Base-by-base conservation (phyloP, 2,797 vertebrate genomes). In the Pempheris klunzingeri region DNA sequence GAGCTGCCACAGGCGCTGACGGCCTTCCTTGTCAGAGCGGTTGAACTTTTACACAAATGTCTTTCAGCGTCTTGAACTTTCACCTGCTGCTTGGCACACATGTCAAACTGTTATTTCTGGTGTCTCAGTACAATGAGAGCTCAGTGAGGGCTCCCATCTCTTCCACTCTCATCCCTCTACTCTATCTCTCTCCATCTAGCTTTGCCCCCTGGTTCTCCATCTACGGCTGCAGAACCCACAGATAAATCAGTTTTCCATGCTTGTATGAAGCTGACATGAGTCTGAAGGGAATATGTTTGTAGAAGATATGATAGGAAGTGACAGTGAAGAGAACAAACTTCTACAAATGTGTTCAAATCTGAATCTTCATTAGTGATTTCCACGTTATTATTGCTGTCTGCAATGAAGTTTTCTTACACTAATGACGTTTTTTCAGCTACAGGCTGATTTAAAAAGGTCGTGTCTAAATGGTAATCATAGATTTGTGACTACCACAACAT, bases 1-100 rank as follows among this genome's bases (percentile, higher is more conserved):
- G 38, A 55, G 66, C 20, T 6, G 60, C 28, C 70, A 47, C 46
- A 53, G 28, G 28, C 52, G 49, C 53, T 73, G 60, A 82, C 77
- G 62, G 61, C 43, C 53, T 15, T 74, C 36, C 60, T 58, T n/a
- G 61, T 86, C 74, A 17, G 34, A 63, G 17, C 82, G 52, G 64
- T 90, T 88, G 86, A 90, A 88, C 91, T 80, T 83, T 83, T 24
- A 46, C 77, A 66, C 24, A 73, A 52, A 69, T 13, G 3, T 71
- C 80, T 81, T n/a, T 85, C 83, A 53, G 32, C 47, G 15, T 34
- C 77, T 76, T 69, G 71, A 88, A 39, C 86, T 80, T 79, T 61
- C 0, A 14, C 57, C 63, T 44, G 58, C 28, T 17, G 53, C 47
- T 54, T 26, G 62, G 2, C 7, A 12, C 52, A 17, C 28, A 17